Base-by-base conservation (phyloP, 1,140 invertebrate species). In the Hetaerina americana region DNA sequence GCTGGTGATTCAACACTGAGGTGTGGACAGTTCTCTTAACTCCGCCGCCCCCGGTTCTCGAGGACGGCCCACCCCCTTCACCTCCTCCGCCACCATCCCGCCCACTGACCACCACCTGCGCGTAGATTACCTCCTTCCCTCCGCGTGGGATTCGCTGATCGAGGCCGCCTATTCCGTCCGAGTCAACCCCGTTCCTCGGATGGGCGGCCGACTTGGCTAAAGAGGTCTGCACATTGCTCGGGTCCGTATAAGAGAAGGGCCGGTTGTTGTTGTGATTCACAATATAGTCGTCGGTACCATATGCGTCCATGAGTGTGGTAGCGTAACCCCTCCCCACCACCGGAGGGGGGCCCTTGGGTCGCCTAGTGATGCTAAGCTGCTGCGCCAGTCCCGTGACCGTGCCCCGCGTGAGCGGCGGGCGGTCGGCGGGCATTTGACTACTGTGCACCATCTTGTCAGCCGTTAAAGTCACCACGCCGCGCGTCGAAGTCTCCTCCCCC, bases 161-260 rank as follows among this genome's bases (percentile, higher is more conserved):
- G 27, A 29, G n/a, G 22, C 66, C 26, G 27, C 22, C 3, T n/a
- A n/a, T n/a, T 49, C 49, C 26, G 57, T 57, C 40, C 15, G 40
- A 12, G 40, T 57, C 40, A 57, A 57, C 40, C 40, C 40, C 40
- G 25, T 82, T 78, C 69, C 74, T 66, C 40, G 66, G 57, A 15
- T 26, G 31, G 40, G 70, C 40, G 27, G 75, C 79, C 40, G 40
- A 57, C 40, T 57, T 57, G 40, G 40, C 31, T 18, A 40, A 40
- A 18, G 31, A 6, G 75, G 76, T 12, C 73, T 77, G 77, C 10
- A 77, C 67, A 8, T 80, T 81, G 71, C 85, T 86, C 1, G 86
- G 85, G 75, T 85, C 82, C 0, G 87, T 89, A 74, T 92, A 92
- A 0, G 89, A 91, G 78, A 92, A 91, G 10, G 90, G 89, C 76